Base-by-base conservation (phyloP, 2,888 invertebrate species). In the Pseudococcus jackbeardsleyi region DNA sequence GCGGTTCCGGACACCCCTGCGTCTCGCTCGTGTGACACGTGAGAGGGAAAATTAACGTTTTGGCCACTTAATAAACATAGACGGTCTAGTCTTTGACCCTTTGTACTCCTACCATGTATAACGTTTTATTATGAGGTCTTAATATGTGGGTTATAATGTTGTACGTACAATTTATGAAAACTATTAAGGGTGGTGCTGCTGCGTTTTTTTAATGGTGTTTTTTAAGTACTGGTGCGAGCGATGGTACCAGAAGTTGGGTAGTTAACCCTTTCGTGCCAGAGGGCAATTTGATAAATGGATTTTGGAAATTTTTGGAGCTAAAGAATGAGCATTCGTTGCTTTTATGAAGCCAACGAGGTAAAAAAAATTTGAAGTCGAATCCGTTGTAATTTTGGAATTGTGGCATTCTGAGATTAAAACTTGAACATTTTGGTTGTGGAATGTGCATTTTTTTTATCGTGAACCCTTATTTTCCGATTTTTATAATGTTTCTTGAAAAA, bases 11-110 rank as follows among this genome's bases (percentile, higher is more conserved):
- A 72, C 72, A 72, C 72, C 72, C 72, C 39, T 72, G 15, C 19
- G 64, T 9, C 22, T 59, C n/a, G 26, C 26, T 64, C 8, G 22
- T 64, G 22, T 72, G 72, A 72, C 72, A 72, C 72, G 72, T 72
- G 72, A 72, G 17, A 72, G 72, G 72, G 72, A 17, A 72, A 72
- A 72, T 72, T 72, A 72, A 72, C 26, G 72, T 39, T 39, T 26
- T 72, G 72, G 33, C 72, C 39, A 72, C 72, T 72, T 72, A 72
- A 72, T 72, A 72, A 72, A 72, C 72, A 33, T 33, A 26, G 33
- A 17, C 22, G 64, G 64, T 64, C 15, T 72, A 39, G 15, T 33
- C 72, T 33, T 39, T 72, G 72, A 33, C 72, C 72, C 72, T 17
- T 17, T 33, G 72, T 72, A 72, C n/a, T n/a, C n/a, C n/a, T n/a